phyloP scores from a whole-genome alignment of 2,113 vertebrate species.

The Uria lomvia region DNA sequence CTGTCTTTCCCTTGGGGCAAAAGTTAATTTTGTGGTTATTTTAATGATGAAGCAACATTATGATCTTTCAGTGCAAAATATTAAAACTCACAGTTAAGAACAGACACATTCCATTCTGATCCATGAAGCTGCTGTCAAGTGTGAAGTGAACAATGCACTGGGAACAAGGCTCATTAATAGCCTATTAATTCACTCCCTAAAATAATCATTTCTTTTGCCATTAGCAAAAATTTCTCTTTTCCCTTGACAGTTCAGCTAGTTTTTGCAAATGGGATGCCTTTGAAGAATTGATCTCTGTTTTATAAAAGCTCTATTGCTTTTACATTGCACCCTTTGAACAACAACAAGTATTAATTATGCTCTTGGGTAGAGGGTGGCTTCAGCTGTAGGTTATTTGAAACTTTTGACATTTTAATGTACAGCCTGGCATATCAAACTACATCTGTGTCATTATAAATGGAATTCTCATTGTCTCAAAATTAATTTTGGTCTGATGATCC shows the following conservation, averaged over 20 bases:
- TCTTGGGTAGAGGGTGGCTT: not conserved
- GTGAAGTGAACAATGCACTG: constrained; percentile 69
- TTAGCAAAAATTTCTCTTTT: constrained; percentile 60
- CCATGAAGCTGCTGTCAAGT: constrained; percentile 64
- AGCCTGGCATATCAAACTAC: not conserved
- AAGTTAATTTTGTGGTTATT: constrained; percentile 72
- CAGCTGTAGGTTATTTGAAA: not conserved
- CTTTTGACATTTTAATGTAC: constrained; percentile 47
- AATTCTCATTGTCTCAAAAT: constrained; percentile 25
- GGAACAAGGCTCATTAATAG: constrained; percentile 71
- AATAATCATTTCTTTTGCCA: constrained; percentile 68
- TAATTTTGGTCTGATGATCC: constrained; percentile 46
- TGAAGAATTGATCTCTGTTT: constrained; percentile 25
- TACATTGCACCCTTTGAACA: constrained; percentile 9
- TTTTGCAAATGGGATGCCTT: constrained; percentile 35
- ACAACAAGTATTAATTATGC: constrained; percentile 31
- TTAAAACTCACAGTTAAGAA: constrained; percentile 62
- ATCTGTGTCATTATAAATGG: constrained; percentile 21
- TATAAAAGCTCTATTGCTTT: constrained; percentile 27
- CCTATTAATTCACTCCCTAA: constrained; percentile 65
- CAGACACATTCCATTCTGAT: constrained; percentile 61
- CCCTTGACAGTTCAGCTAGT: constrained; percentile 34
- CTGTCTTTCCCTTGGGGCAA: constrained; percentile 65
- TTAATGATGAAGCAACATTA: constrained; percentile 71
- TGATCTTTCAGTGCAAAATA: constrained; percentile 64